These are phyloP conservation scores for Hydrochoerus hydrochaeris DNA, from an alignment of 2,113 vertebrate genomes.

Conservation along the genomic window DNA sequence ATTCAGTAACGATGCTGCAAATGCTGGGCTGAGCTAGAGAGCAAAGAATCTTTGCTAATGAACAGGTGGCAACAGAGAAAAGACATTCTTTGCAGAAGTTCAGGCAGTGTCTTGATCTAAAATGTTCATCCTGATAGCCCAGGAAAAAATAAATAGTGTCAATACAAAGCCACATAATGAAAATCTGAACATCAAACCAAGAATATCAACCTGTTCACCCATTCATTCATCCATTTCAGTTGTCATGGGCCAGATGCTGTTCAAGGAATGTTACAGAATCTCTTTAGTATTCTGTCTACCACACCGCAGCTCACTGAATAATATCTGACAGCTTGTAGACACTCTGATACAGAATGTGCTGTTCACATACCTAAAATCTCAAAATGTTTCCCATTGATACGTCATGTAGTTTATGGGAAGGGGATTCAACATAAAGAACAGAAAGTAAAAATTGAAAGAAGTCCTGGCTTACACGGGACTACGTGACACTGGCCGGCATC, in stretches of 20 bases:
- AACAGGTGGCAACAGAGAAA: background rate
- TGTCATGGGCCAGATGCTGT: background rate
- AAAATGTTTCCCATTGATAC: background rate
- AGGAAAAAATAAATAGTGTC: background rate
- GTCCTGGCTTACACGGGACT: background rate
- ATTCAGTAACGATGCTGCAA: background rate
- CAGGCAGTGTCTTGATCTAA: background rate
- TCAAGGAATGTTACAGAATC: background rate
- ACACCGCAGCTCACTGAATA: background rate
- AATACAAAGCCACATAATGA: background rate
- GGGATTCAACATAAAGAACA: slow-evolving; percentile 15
- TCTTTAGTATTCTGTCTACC: background rate
- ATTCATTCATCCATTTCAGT: background rate
- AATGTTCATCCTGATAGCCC: background rate
- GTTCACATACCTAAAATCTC: background rate
- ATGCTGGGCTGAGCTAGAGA: background rate
- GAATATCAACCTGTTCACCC: background rate
- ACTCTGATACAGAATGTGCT: background rate
- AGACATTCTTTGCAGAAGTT: background rate
- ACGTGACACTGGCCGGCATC: background rate
- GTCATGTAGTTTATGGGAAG: background rate
- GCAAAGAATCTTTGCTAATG: background rate
- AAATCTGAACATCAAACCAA: background rate
- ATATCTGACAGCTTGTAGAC: background rate
- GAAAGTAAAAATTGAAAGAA: background rate